phyloP scores from a whole-genome alignment of 1,140 invertebrate genomes.

The Drosophila rhopaloa region DNA sequence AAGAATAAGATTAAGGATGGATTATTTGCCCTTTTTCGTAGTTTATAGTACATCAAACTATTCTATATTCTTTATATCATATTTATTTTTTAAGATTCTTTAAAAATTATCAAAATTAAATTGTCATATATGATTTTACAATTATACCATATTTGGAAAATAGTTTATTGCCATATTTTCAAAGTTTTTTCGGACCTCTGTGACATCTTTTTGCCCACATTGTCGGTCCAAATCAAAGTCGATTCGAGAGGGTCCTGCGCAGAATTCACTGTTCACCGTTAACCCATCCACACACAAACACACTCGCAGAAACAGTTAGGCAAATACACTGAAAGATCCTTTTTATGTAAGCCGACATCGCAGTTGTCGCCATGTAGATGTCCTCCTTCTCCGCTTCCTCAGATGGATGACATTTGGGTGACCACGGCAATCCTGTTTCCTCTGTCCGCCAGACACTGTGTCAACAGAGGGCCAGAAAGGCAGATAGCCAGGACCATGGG shows the following conservation, averaged over 20 bases:
- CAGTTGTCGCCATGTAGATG: conserved; percentile 21
- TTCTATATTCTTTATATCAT: no score
- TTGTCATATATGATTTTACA: no score
- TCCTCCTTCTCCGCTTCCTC: neutral
- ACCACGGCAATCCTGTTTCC: conserved; percentile 25
- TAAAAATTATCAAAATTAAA: no score
- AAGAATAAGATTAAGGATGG: no score
- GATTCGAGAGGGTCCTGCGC: conserved; percentile 3
- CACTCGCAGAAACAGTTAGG: conserved; percentile 25
- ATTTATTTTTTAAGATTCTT: no score
- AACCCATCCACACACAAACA: conserved; percentile 15
- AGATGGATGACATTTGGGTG: conserved; percentile 33
- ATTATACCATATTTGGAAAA: no score
- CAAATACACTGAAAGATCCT: conserved; percentile 19
- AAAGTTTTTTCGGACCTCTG: neutral
- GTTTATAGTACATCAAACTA: no score
- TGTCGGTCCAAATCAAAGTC: conserved; percentile 34
- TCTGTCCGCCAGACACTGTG: conserved; percentile 29
- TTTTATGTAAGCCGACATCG: conserved; percentile 36
- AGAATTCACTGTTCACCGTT: conserved; percentile 21
- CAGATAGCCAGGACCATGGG: neutral
- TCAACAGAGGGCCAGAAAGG: conserved; percentile 23
- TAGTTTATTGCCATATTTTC: neutral
- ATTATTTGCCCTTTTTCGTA: no score
- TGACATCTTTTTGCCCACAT: neutral